phyloP scores from a whole-genome alignment of 2,113 vertebrate species.

The Cavia porcellus region DNA sequence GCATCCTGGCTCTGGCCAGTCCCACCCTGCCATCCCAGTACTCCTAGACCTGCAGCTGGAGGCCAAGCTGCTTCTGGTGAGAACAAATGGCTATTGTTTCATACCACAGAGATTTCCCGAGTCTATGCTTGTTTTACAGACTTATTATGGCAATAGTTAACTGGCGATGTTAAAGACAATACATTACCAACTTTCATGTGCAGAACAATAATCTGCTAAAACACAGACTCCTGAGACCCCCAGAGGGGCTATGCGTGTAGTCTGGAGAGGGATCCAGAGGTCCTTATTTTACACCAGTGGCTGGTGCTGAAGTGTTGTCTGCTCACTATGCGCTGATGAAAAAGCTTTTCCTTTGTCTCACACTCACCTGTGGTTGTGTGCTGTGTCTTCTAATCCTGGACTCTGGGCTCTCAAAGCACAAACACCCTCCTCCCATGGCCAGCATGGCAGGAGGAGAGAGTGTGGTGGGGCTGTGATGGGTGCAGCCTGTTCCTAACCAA shows the following conservation, averaged over 20 bases:
- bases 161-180: not conserved
- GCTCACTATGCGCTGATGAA: not conserved
- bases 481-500: not conserved
- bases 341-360: not conserved
- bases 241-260: not conserved
- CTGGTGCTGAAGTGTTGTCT: not conserved
- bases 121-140: not conserved
- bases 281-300: not conserved
- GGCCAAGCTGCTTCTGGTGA: not conserved
- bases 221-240: not conserved
- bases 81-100: not conserved
- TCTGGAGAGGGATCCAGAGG: not conserved
- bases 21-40: too few species aligned
- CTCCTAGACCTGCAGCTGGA: not conserved
- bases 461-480: not conserved
- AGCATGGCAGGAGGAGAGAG: fast-evolving
- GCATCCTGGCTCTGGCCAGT: not conserved
- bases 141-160: not conserved
- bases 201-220: not conserved
- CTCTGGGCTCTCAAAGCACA: not conserved
- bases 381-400: not conserved
- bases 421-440: not conserved
- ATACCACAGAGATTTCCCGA: not conserved
- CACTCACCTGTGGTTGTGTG: not conserved
- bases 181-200: not conserved